Conservation (phyloP, 2,888 invertebrate genomes). For the Crematogaster levior region DNA sequence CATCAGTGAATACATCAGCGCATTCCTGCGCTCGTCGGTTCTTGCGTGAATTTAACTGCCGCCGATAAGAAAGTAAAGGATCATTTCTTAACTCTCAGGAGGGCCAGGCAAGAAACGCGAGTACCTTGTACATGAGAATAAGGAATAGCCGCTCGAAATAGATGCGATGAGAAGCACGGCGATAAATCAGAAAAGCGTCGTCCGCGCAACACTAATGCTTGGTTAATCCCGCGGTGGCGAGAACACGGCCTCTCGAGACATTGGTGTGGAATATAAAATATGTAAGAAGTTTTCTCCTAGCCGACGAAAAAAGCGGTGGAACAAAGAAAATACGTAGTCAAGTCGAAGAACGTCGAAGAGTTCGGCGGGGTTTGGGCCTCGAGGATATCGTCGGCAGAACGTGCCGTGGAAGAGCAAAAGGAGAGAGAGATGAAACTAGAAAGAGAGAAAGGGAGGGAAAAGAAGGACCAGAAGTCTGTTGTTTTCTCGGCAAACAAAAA, state of each 20-base stretch:
- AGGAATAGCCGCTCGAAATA: slow-evolving; percentile 51
- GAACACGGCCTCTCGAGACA: slow-evolving; percentile 52
- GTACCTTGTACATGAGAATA: slow-evolving; percentile 41
- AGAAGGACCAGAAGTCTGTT: slow-evolving; percentile 48
- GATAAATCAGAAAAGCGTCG: slow-evolving; percentile 70
- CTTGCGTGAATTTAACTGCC: slow-evolving; percentile 48
- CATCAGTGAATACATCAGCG: slow-evolving; percentile 30
- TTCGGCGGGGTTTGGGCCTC: slow-evolving; percentile 16
- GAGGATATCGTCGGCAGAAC: slow-evolving; percentile 44
- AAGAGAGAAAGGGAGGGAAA: not conserved
- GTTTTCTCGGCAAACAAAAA: slow-evolving; percentile 73
- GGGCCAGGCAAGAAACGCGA: slow-evolving; percentile 32
- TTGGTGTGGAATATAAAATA: slow-evolving; percentile 69
- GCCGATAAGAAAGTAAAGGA: slow-evolving; percentile 46
- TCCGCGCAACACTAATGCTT: slow-evolving; percentile 62
- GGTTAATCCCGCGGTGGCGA: slow-evolving; percentile 64
- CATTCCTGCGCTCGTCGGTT: slow-evolving; percentile 33
- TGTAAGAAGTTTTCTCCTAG: slow-evolving; percentile 63
- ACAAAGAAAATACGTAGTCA: slow-evolving; percentile 43
- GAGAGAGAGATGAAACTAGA: slow-evolving; percentile 7
- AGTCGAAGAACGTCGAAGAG: slow-evolving; percentile 39
- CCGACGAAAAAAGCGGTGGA: slow-evolving; percentile 28
- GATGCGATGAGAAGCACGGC: slow-evolving; percentile 31
- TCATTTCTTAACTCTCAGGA: slow-evolving; percentile 32
- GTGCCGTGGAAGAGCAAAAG: slow-evolving; percentile 29